Evolutionary conservation across 2,888 invertebrate species (phyloP).

Genomic region (Stenichneumon culpator): DNA sequence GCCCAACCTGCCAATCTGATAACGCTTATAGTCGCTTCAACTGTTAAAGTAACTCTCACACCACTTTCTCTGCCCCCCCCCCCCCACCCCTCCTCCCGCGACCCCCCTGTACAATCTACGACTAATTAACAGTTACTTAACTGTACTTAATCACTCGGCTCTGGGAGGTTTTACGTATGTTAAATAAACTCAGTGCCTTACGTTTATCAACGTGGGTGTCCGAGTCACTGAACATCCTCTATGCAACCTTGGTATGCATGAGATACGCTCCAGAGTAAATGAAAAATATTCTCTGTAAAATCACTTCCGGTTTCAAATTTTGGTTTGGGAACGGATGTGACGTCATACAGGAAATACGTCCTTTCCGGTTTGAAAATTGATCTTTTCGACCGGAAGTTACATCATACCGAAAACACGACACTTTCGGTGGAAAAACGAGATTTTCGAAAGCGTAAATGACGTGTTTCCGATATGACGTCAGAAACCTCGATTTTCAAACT

Average conservation of each 20-base stretch:
- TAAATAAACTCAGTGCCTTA: slow-evolving; percentile 21
- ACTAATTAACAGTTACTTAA: slow-evolving; percentile 67
- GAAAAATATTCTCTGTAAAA: neutral
- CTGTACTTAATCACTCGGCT: slow-evolving; percentile 56
- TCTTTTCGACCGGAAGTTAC: too few relatives aligned
- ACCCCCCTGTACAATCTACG: slow-evolving; percentile 44
- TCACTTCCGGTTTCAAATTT: neutral
- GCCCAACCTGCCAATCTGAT: slow-evolving; percentile 64
- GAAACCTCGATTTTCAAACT: too few relatives aligned
- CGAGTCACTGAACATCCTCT: neutral
- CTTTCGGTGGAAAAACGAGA: too few relatives aligned
- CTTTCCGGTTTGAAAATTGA: too few relatives aligned
- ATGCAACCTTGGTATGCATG: neutral
- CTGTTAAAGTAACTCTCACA: slow-evolving; percentile 59
- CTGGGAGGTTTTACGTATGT: slow-evolving; percentile 34
- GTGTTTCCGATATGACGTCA: too few relatives aligned
- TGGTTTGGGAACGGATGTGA: neutral
- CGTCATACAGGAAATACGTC: too few relatives aligned
- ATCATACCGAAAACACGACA: too few relatives aligned
- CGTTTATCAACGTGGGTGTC: neutral
- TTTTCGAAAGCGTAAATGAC: too few relatives aligned
- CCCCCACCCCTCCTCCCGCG: slow-evolving; percentile 8
- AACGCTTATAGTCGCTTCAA: slow-evolving; percentile 60
- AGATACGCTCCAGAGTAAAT: neutral
- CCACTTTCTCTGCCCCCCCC: slow-evolving; percentile 28